Evolutionary conservation across 1,140 invertebrate genomes (phyloP).

Genomic region (Pantala flavescens): DNA sequence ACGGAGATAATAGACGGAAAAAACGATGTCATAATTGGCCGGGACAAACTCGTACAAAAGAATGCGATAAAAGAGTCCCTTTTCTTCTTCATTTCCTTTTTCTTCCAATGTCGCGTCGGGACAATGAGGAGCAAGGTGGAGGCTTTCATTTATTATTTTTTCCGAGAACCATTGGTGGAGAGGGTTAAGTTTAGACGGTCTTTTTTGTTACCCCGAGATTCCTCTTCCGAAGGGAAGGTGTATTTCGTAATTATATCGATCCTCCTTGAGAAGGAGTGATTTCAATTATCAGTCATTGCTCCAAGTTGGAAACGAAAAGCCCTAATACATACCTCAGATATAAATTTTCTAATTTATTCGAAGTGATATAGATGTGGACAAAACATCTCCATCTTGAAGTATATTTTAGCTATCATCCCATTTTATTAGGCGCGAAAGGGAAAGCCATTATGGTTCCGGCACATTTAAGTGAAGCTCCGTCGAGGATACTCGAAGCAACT

Average conservation of each 20-base stretch:
- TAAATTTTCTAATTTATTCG: too few relatives aligned
- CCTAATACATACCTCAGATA: too few relatives aligned
- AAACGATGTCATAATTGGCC: conserved; percentile 1
- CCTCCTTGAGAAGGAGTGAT: background rate
- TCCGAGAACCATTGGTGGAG: background rate
- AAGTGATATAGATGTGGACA: too few relatives aligned
- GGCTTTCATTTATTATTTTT: background rate
- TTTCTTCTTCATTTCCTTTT: conserved; percentile 2
- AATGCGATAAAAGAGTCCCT: background rate
- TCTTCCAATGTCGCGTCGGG: background rate
- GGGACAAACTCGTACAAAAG: conserved; percentile 8
- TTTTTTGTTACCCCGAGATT: background rate
- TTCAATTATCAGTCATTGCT: too few relatives aligned
- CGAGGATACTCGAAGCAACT: too few relatives aligned
- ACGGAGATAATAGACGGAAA: background rate
- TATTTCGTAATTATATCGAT: background rate
- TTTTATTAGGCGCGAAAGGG: too few relatives aligned
- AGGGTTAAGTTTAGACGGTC: background rate
- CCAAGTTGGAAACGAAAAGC: too few relatives aligned
- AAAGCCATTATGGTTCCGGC: too few relatives aligned
- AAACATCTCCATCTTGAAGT: too few relatives aligned
- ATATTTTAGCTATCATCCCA: too few relatives aligned
- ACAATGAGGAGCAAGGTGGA: background rate
- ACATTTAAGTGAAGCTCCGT: too few relatives aligned
- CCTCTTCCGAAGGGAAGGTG: background rate